Evolutionary conservation across 1,140 invertebrate species (phyloP).

Genomic region (Tetraneura akinire): DNA sequence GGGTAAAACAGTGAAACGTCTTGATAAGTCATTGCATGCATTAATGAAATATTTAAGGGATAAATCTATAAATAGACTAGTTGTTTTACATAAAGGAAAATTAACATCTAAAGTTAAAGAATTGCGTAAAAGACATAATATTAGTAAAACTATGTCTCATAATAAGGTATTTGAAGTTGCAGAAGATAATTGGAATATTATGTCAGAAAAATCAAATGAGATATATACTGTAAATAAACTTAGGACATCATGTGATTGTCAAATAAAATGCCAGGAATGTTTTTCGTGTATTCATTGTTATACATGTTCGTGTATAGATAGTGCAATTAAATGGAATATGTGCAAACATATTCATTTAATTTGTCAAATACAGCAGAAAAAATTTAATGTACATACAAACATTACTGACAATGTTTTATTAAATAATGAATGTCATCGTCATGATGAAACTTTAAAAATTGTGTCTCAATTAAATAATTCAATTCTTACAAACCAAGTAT

Average conservation of each 20-base stretch:
- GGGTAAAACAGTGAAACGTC: slow-evolving; percentile 52
- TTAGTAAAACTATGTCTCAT: too few relatives aligned
- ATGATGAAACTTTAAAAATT: too few relatives aligned
- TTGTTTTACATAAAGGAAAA: slow-evolving; percentile 45
- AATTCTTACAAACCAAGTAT: too few relatives aligned
- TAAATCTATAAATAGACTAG: slow-evolving; percentile 52
- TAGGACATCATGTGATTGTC: not conserved
- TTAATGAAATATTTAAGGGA: slow-evolving; percentile 52
- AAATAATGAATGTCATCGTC: too few relatives aligned
- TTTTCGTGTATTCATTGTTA: slow-evolving; percentile 16
- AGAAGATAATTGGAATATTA: not conserved
- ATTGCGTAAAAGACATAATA: not conserved
- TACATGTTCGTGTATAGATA: slow-evolving; percentile 15
- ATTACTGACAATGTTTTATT: too few relatives aligned
- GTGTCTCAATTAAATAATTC: too few relatives aligned
- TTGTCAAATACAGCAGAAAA: not conserved
- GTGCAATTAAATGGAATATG: slow-evolving; percentile 30
- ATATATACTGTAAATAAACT: slow-evolving; percentile 3
- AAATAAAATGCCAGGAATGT: not conserved
- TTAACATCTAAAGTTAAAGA: not conserved
- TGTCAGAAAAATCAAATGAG: not conserved
- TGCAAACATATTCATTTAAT: slow-evolving; percentile 22
- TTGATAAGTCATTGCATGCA: slow-evolving; percentile 52
- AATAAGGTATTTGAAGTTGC: not conserved
- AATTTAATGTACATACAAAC: not conserved